phyloP scores from a whole-genome alignment of 2,797 vertebrate genomes.

The Oceanodroma leucorhoa region DNA sequence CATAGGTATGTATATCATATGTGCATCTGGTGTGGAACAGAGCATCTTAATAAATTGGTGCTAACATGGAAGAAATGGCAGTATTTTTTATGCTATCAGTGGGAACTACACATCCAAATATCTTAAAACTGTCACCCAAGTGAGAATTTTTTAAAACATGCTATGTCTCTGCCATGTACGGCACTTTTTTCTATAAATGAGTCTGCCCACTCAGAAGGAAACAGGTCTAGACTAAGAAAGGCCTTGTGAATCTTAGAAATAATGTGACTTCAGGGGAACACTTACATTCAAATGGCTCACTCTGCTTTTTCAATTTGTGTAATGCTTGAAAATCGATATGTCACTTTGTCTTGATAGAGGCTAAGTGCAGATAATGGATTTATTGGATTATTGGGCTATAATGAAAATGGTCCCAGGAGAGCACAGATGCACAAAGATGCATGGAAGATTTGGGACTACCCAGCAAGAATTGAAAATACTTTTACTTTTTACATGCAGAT shows the following conservation, averaged over 20 bases:
- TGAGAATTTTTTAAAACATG: not conserved
- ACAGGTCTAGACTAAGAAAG: not conserved
- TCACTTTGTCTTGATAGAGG: constrained; percentile 34
- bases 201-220: not conserved
- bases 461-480: not conserved
- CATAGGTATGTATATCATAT: accelerated
- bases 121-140: not conserved
- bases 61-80: not conserved
- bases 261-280: not conserved
- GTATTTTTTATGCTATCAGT: not conserved
- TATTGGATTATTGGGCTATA: not conserved
- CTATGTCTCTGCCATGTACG: accelerated
- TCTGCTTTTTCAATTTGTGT: not conserved
- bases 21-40: accelerated
- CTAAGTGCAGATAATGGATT: constrained; percentile 36
- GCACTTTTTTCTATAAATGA: not conserved
- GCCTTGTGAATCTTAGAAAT: not conserved
- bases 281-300: not conserved
- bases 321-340: not conserved
- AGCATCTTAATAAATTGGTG: not conserved
- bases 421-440: not conserved
- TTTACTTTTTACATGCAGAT: not conserved
- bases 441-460: not conserved
- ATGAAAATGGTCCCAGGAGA: constrained; percentile 4
- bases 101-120: not conserved